Evolutionary conservation across 2,797 vertebrate genomes (phyloP).

Genomic region (Craterocephalus amniculus): DNA sequence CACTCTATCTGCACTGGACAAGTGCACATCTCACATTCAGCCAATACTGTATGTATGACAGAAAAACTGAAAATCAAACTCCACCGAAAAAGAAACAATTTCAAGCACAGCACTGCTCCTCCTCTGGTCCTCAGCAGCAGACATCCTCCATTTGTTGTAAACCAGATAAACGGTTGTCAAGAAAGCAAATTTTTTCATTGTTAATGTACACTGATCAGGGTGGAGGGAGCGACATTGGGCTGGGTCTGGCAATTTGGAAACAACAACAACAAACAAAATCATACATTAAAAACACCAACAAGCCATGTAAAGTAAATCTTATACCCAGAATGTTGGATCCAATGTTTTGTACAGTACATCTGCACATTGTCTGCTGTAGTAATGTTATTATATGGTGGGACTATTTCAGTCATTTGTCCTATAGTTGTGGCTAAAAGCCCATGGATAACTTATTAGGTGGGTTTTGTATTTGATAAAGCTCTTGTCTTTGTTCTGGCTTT

Average conservation of each 20-base stretch:
- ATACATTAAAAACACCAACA: neutral
- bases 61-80: neutral
- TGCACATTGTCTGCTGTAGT: neutral
- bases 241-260: neutral
- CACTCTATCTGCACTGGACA: neutral
- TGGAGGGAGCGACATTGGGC: neutral
- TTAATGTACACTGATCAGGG: neutral
- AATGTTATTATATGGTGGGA: neutral
- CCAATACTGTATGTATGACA: neutral
- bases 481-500: neutral
- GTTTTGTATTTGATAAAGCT: neutral
- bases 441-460: neutral
- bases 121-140: neutral
- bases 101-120: neutral
- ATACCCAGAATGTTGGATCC: neutral
- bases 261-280: neutral
- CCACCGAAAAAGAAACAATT: neutral
- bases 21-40: neutral
- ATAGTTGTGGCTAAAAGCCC: neutral
- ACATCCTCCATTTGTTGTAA: neutral
- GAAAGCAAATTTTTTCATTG: neutral
- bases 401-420: neutral
- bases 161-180: neutral
- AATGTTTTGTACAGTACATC: neutral
- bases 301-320: neutral